Percentiles rank a stretch among this genome's conserved stretches.
phyloP scores from a whole-genome alignment of 2,113 vertebrate genomes.

The Cromileptes altivelis region DNA sequence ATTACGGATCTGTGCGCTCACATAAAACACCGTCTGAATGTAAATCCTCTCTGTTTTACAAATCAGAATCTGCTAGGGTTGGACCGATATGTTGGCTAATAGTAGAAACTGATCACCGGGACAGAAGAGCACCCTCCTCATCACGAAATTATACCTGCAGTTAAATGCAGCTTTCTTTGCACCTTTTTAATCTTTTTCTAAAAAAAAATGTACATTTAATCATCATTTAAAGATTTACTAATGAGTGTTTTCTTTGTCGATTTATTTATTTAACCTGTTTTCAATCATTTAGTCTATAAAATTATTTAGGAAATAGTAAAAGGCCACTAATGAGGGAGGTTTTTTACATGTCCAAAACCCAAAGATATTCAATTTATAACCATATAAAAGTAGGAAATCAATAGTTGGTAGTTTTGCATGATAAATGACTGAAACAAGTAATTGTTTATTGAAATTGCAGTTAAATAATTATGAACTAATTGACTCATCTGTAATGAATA shows the following conservation, averaged over 20 bases:
- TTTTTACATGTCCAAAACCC: not conserved
- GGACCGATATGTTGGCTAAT: slow-evolving; percentile 17
- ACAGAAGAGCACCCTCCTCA: too few relatives aligned
- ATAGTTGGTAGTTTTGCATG: not conserved
- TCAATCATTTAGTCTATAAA: not conserved
- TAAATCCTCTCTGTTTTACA: not conserved
- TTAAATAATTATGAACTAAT: too few relatives aligned
- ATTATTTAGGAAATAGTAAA: not conserved
- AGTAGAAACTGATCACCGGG: not conserved
- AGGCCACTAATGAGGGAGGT: not conserved
- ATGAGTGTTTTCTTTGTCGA: not conserved
- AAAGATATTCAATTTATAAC: not conserved
- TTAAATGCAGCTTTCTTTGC: not conserved
- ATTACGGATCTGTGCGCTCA: not conserved
- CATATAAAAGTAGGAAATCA: too few relatives aligned
- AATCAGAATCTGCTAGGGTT: not conserved
- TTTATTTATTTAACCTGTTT: not conserved
- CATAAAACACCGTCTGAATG: not conserved
- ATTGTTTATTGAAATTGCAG: too few relatives aligned
- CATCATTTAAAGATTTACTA: not conserved
- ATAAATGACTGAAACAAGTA: too few relatives aligned
- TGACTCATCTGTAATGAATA: too few relatives aligned
- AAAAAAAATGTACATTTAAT: not conserved
- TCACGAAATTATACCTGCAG: not conserved
- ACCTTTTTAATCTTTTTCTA: not conserved